Percentiles rank a stretch among this genome's conserved stretches.
phyloP scores from a whole-genome alignment of 2,113 vertebrate genomes.

The Eolophus roseicapilla region DNA sequence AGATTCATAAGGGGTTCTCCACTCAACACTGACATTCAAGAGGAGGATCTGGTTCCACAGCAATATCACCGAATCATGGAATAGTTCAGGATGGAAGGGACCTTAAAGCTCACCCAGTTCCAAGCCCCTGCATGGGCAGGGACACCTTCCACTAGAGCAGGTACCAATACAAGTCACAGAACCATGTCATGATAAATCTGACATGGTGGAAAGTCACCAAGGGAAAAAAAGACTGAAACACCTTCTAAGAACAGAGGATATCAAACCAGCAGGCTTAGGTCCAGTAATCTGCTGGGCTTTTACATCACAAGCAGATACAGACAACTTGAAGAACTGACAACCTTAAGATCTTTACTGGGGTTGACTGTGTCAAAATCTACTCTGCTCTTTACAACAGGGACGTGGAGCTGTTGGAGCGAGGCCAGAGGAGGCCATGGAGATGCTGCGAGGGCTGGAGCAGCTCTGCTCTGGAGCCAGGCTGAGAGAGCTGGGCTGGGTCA shows the following conservation, averaged over 20 bases:
- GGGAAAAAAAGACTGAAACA: neutral
- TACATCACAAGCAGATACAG: neutral
- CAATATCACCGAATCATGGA: neutral
- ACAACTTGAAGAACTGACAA: neutral
- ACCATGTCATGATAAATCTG: neutral
- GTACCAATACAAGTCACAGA: neutral
- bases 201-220: neutral
- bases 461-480: neutral
- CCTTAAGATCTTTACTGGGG: neutral
- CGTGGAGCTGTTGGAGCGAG: too few relatives aligned
- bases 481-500: too few relatives aligned
- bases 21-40: neutral
- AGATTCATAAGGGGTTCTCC: neutral
- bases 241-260: neutral
- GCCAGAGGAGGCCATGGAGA: too few relatives aligned
- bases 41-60: neutral
- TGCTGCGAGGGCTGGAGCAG: too few relatives aligned
- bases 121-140: neutral
- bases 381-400: neutral
- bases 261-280: neutral
- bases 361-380: neutral
- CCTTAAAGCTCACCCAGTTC: neutral
- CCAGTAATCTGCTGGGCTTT: neutral
- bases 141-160: neutral
- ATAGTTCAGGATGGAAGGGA: neutral